Evolutionary conservation across 2,888 invertebrate genomes (phyloP).

Genomic region (Lymantria dispar): DNA sequence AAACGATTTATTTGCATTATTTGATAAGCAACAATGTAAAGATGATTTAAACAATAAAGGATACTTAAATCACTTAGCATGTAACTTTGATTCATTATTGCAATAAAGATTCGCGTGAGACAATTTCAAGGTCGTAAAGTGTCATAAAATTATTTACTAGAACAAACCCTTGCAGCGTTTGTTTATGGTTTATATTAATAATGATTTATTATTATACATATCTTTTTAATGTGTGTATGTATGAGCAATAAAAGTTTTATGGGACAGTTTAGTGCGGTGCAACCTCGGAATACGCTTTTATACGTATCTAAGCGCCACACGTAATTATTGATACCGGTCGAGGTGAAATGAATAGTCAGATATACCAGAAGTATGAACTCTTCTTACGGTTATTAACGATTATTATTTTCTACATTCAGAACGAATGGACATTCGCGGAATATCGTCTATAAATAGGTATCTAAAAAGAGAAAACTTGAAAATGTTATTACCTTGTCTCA

Average conservation of each 20-base stretch:
- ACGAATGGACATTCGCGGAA: slow-evolving; percentile 14
- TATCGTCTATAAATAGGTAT: slow-evolving; percentile 9
- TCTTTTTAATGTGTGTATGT: slow-evolving; percentile 72
- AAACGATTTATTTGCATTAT: slow-evolving; percentile 39
- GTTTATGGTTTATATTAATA: slow-evolving; percentile 67
- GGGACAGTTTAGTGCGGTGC: slow-evolving; percentile 66
- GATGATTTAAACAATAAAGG: slow-evolving; percentile 45
- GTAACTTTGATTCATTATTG: slow-evolving; percentile 53
- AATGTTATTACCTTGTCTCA: background rate
- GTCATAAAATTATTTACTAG: slow-evolving; percentile 71
- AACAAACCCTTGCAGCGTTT: slow-evolving; percentile 61
- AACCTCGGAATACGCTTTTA: slow-evolving; percentile 71
- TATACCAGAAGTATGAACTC: slow-evolving; percentile 26
- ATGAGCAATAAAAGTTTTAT: slow-evolving; percentile 75
- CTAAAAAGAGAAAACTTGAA: background rate
- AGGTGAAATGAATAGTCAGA: slow-evolving; percentile 39
- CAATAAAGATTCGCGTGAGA: slow-evolving; percentile 64
- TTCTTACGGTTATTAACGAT: slow-evolving; percentile 24
- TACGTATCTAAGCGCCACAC: slow-evolving; percentile 68
- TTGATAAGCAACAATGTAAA: slow-evolving; percentile 57
- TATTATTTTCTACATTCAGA: slow-evolving; percentile 22
- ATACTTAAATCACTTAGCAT: slow-evolving; percentile 55
- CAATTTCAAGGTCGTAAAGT: slow-evolving; percentile 63
- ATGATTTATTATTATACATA: slow-evolving; percentile 74
- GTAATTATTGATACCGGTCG: slow-evolving; percentile 47